Conservation (phyloP, 2,113 vertebrate species). For the Gallinago undulata region DNA sequence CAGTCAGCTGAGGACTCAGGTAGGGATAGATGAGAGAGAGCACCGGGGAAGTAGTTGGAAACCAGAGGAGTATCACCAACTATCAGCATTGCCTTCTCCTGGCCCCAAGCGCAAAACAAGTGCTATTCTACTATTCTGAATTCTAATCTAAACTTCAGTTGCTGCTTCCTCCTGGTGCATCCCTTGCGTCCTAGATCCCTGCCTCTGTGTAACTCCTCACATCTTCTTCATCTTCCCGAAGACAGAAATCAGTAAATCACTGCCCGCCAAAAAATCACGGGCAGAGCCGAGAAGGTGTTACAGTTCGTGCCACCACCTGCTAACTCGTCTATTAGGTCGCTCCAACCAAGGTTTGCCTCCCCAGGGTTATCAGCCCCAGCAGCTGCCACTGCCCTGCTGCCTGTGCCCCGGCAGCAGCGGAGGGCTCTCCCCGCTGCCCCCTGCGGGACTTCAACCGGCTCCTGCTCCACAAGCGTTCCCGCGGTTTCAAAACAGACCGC, state of each 20-base stretch:
- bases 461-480: fast-evolving
- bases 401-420: neutral
- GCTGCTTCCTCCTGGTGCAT: fast-evolving
- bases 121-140: fast-evolving
- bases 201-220: fast-evolving
- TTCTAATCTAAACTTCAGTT: fast-evolving
- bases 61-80: too few species aligned
- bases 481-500: fast-evolving
- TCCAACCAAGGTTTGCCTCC: neutral
- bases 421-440: neutral
- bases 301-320: fast-evolving
- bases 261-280: fast-evolving
- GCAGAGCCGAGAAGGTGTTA: fast-evolving
- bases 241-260: fast-evolving
- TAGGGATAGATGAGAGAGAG: neutral
- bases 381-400: too few species aligned
- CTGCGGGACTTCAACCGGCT: neutral
- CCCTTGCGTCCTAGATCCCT: too few species aligned
- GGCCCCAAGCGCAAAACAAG: fast-evolving
- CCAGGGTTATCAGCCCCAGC: fast-evolving
- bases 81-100: neutral
- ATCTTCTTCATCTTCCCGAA: fast-evolving
- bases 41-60: too few species aligned
- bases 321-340: fast-evolving
- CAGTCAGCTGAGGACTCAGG: neutral